Conservation (phyloP, 92 coral and sea anemone genomes). For the Phenganax marumi region DNA sequence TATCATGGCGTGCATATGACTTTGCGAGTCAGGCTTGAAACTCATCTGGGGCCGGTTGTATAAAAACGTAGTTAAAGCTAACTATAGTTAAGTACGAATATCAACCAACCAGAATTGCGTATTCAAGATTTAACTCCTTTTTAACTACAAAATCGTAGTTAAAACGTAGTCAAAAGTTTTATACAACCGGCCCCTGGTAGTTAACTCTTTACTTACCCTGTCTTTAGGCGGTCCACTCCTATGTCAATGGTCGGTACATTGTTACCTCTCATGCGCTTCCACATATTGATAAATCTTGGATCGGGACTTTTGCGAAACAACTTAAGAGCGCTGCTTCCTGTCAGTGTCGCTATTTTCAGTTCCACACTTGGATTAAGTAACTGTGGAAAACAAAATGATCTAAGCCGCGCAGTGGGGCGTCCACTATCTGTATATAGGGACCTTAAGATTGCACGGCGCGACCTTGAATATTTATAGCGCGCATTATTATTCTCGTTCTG, state of each 20-base stretch:
- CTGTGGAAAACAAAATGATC: constrained; percentile 6
- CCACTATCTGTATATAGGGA: neutral
- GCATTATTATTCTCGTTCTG: no score
- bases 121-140: no score
- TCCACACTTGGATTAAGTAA: constrained; percentile 6
- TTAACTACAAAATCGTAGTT: no score
- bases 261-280: constrained; percentile 32
- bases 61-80: no score
- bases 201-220: neutral
- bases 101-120: no score
- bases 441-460: neutral
- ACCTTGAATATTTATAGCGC: no score
- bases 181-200: no score
- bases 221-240: constrained; percentile 16
- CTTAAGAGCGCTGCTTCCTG: constrained; percentile 6
- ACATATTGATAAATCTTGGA: constrained; percentile 22
- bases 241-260: constrained; percentile 21
- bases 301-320: constrained; percentile 32
- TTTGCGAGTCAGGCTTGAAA: no score
- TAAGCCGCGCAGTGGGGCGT: neutral
- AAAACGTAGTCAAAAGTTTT: no score
- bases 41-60: no score
- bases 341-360: constrained; percentile 13
- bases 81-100: no score
- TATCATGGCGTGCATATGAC: no score